Evolutionary conservation across 2,113 vertebrate species (phyloP), one percentile per base, ranked within the genome.

Genomic region (Alectura lathami): DNA sequence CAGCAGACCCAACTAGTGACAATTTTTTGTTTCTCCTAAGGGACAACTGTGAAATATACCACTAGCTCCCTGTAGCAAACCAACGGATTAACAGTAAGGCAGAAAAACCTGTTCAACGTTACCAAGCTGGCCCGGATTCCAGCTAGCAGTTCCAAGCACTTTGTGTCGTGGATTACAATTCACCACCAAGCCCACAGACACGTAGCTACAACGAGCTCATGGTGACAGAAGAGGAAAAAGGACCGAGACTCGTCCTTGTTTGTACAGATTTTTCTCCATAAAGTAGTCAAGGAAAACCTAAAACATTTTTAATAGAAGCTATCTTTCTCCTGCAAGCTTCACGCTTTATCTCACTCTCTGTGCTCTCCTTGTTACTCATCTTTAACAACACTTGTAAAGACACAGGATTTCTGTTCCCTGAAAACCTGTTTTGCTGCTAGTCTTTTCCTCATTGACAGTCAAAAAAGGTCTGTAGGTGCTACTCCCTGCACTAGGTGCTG

Each of bases 51-150:
- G 76, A 92, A 91, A 91, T 87, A 93, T 80, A 42, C 77, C 59
- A 77, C 88, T 79, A 93, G 51, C 43, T 86, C 21, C 51, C 66
- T 88, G 89, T 6, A 93, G 73, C 88, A 91, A 90, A 88, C 67
- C 85, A 84, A 78, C 56, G 82, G 86, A 95, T 90, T 84, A 93
- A 43, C 77, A 94, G 70, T 93, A 90, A 96, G 73, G 69, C 73
- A 38, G 38, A 40, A 86, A 64, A 93, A 96, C 72, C 64, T 88
- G 88, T 76, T 93, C 85, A 88, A 81, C 76, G 62, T 75, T 91
- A 88, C 62, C 83, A 88, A 96, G 87, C 68, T 96, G 95, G 90
- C 88, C 57, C 82, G 88, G 66, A 90, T 95, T 91, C 84, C 83
- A 53, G 69, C 67, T 56, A 64, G 76, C 83, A 81, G 80, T 81